A percentile compares a stretch with the other conserved stretches of the same genome.
Conservation (phyloP, 2,797 vertebrate genomes). For the Cirrhinus molitorella region DNA sequence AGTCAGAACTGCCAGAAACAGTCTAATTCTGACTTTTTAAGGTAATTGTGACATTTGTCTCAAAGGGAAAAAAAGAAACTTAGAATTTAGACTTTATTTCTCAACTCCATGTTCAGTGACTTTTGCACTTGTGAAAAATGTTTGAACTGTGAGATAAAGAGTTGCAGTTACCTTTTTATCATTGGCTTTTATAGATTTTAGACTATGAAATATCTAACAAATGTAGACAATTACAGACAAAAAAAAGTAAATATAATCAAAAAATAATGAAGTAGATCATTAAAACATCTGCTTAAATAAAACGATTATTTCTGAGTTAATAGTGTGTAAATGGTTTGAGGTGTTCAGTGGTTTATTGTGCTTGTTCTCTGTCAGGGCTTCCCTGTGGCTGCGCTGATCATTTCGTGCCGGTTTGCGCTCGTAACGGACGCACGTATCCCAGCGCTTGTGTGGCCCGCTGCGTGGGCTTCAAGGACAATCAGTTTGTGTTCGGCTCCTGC, state of each 20-base stretch:
- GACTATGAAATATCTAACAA: background rate
- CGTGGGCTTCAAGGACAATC: conserved; percentile 90
- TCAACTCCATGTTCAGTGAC: background rate
- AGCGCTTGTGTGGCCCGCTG: conserved; percentile 95
- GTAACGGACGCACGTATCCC: conserved; percentile 93
- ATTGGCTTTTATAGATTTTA: background rate
- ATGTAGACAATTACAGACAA: no score
- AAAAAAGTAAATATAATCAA: background rate
- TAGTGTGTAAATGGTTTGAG: background rate
- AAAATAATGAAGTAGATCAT: background rate
- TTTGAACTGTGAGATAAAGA: background rate
- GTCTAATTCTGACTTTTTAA: background rate
- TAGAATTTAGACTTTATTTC: background rate
- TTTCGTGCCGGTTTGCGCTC: conserved; percentile 94
- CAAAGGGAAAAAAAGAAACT: background rate
- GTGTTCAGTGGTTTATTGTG: background rate
- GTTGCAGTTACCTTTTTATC: background rate
- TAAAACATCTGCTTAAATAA: background rate
- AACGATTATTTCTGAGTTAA: no score
- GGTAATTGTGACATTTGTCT: background rate
- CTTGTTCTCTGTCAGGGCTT: conserved; percentile 79
- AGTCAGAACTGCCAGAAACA: background rate
- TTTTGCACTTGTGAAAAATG: background rate
- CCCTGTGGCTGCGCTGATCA: conserved; percentile 93
- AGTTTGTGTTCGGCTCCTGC: conserved; percentile 92